Conservation (phyloP, 2,888 invertebrate species). For the Odontocerum albicorne region DNA sequence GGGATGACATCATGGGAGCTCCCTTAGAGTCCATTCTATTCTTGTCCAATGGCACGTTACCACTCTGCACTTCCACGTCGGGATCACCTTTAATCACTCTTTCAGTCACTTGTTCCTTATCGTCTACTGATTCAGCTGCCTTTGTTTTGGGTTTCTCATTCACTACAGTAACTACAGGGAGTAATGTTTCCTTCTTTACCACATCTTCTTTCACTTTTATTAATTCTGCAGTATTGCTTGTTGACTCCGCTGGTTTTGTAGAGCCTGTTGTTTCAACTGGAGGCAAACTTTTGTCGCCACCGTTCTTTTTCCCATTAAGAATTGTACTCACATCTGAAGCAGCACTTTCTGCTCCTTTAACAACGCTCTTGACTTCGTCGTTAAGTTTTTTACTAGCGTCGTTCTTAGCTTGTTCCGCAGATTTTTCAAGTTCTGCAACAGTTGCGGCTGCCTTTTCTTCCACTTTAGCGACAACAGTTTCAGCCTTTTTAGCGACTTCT, state of each 20-base stretch:
- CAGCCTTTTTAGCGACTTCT: constrained; percentile 41
- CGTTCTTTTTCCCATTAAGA: constrained; percentile 22
- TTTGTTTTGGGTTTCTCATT: constrained; percentile 23
- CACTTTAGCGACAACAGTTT: constrained; percentile 38
- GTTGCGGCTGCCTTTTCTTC: constrained; percentile 26
- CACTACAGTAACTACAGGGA: constrained; percentile 30
- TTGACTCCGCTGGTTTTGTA: constrained; percentile 19
- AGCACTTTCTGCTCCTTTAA: constrained; percentile 13
- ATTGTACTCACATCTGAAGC: constrained; percentile 3
- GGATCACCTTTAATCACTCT: constrained; percentile 59
- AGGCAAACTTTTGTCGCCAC: constrained; percentile 23
- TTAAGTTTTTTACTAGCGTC: constrained; percentile 11
- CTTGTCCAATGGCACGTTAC: constrained; percentile 53
- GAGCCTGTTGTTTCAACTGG: constrained; percentile 26
- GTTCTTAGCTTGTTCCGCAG: constrained; percentile 12
- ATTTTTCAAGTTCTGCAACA: constrained; percentile 1
- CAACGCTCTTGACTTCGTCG: constrained; percentile 16
- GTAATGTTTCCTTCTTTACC: constrained; percentile 29
- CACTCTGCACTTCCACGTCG: constrained; percentile 63
- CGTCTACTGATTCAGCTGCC: constrained; percentile 22
- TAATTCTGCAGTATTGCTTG: constrained; percentile 4
- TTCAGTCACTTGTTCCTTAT: constrained; percentile 40
- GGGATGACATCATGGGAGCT: constrained; percentile 16
- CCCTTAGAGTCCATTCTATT: constrained; percentile 41
- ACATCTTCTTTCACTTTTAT: constrained; percentile 21